Base-by-base conservation (phyloP, 92 coral and sea anemone species). In the Ricordea florida region DNA sequence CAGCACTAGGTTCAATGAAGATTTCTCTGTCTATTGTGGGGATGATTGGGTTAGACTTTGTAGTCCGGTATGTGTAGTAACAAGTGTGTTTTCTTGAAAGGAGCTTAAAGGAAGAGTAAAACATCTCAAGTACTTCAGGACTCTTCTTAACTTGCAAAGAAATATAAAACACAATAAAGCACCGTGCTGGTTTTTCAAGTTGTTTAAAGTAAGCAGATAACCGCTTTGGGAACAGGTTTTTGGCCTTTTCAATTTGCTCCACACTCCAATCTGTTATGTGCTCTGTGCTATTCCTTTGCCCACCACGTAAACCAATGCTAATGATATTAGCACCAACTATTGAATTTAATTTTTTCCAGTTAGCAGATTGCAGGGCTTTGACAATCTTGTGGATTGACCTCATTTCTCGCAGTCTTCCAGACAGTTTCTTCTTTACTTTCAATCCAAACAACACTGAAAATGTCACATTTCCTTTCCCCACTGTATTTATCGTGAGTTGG, bases 81-180 rank as follows among this genome's bases (percentile, higher is more conserved):
- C 98, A 94, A 49, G 81, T 61, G 74, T 81, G 75, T 42, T 92
- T 89, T 43, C 82, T 86, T 13, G 92, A 86, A 8, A 94, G 37
- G 21, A 50, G 74, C 3, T 62, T 22, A 0, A 70, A 73, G 10
- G 93, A 47, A 18, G 27, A 17, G 66, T 91, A 94, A 4, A 84
- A 50, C 68, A 78, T 53, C 49, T 94, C 98, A 10, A 85, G 79
- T n/a, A 53, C 66, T 34, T 57, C 25, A 24, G 87, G 64, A n/a
- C 65, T 71, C 58, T 40, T 81, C 46, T 69, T 74, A 10, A 88
- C 77, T 24, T 49, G 65, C 10, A 37, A 15, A 4, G 91, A 79
- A 30, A 92, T 89, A n/a, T 82, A 85, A 10, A 37, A 79, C 56
- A 94, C 82, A 4, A 94, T 65, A 22, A 88, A 72, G 53, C 98